Evolutionary conservation across 2,797 vertebrate species (phyloP), one percentile per base, ranked within the genome.

Genomic region (Sebastolobus alascanus): DNA sequence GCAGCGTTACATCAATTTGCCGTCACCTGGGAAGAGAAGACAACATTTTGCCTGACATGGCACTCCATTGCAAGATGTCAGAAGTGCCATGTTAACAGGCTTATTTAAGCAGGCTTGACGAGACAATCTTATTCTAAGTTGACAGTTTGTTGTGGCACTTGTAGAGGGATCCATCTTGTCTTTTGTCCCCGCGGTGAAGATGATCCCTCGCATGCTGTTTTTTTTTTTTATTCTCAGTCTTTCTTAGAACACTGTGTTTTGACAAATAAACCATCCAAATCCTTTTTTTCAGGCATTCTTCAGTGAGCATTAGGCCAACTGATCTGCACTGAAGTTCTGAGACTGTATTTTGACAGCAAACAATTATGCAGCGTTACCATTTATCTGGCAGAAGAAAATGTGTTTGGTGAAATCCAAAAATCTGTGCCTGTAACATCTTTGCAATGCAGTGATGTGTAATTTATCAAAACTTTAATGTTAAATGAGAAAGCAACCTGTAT

Each of bases 141-240:
- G 93, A 94, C 92, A 94, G 90, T 89, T 93, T 91, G 87, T 91
- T 91, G 75, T 92, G 88, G 85, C 84, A 85, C 89, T 92, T 88
- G 85, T 84, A 78, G 82, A 85, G 70, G 85, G 86, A 92, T 87
- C 82, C 82, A 83, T 92, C 90, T 91, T 84, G 85, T 92, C 90
- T 91, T 93, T 89, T 93, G 90, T 92, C 92, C 90, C 91, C 8
- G 67, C 80, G 66, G 89, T 84, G 87, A 87, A 90, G 82, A 90
- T 84, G 58, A 92, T 90, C 87, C 85, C 74, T 83, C 3, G 27
- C 86, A 90, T 83, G 82, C 85, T 79, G 73, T 40, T 73, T 81
- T 63, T 69, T 74, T 71, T 69, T 78, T 66, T 72, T 64, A 75
- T 79, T 84, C 73, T 60, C 67, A 64, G 61, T 86, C 64, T 84